Base-by-base conservation (phyloP, 1,140 invertebrate species). In the Dreissena rostriformis region DNA sequence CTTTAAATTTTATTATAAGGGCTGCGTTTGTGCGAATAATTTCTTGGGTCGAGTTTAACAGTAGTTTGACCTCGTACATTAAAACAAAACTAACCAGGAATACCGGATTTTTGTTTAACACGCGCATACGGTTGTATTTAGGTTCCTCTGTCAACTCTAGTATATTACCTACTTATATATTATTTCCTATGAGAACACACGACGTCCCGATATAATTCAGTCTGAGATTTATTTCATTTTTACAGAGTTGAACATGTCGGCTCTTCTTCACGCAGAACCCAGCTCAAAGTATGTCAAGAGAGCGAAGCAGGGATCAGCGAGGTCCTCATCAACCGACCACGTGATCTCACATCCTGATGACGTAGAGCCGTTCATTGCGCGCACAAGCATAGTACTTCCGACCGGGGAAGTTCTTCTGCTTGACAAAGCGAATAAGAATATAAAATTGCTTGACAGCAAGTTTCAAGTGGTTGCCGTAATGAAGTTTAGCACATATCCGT, bases 381-480 rank as follows among this genome's bases (percentile, higher is more conserved):
- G 79, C 49, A 53, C 70, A 19, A 71, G 52, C 15, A 26, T 66
- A 5, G 53, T 22, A 19, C 22, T 73, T 12, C 19, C 68, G 10
- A 63, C 79, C 1, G 68, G 68, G 19, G 68, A 73, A 29, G 24
- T 72, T 6, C 17, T 81, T 19, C 55, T 81, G 57, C 22, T 81
- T 0, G 79, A 81, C 26, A 73, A 39, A 39, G 57, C 68, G 51
- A 81, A 81, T 29, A 81, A 81, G 39, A 55, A 81, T 61, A 72
- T 73, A 39, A 81, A 81, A 49, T 17, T 73, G 12, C 14, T 81
- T n/a, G 57, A 81, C 51, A 51, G 17, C n/a, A 22, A 49, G 57
- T 81, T 81, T 29, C 22, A 73, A 15, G 70, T 39, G 29, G 19
- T 73, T 4, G 8, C 68, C 15, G 53, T 81, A 11, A 65, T 81